These are phyloP conservation scores for Zosterops japonicus DNA, from an alignment of 2,113 vertebrate species.

Conservation along the genomic window DNA sequence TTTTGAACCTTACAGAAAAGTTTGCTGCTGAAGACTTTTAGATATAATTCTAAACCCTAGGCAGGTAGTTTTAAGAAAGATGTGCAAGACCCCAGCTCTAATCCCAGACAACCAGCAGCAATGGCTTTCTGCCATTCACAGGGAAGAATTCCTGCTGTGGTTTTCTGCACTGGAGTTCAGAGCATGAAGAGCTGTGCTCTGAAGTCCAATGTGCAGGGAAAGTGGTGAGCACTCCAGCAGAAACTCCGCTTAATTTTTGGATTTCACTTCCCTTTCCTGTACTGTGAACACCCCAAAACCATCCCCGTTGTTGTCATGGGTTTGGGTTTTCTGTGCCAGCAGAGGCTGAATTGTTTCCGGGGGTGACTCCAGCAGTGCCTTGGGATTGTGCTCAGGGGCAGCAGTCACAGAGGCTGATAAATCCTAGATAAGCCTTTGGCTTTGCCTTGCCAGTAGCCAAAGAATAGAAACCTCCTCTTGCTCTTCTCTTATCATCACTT, in stretches of 20 bases:
- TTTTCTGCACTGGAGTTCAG: neutral
- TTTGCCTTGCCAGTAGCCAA: neutral
- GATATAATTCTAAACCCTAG: neutral
- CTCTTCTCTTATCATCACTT: accelerated
- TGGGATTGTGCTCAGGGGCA: accelerated
- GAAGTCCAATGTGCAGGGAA: accelerated
- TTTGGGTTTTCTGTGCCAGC: neutral
- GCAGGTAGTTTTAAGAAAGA: neutral
- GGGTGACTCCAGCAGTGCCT: neutral
- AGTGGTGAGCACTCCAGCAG: neutral
- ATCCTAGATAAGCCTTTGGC: neutral
- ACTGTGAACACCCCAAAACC: neutral
- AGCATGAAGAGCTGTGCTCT: neutral
- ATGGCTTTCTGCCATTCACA: neutral
- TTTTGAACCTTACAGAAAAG: neutral
- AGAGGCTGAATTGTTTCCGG: neutral
- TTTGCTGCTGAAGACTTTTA: neutral
- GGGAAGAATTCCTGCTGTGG: neutral
- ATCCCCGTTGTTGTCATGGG: neutral
- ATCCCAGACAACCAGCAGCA: neutral
- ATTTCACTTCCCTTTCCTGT: conserved; percentile 22
- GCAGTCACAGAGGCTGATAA: neutral
- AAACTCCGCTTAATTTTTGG: neutral
- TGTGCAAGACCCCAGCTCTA: neutral
- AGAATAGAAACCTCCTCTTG: neutral